A percentile compares a stretch with the other conserved stretches of the same genome.
Evolutionary conservation across 2,888 invertebrate species (phyloP).

Genomic region (Phlogophora meticulosa): DNA sequence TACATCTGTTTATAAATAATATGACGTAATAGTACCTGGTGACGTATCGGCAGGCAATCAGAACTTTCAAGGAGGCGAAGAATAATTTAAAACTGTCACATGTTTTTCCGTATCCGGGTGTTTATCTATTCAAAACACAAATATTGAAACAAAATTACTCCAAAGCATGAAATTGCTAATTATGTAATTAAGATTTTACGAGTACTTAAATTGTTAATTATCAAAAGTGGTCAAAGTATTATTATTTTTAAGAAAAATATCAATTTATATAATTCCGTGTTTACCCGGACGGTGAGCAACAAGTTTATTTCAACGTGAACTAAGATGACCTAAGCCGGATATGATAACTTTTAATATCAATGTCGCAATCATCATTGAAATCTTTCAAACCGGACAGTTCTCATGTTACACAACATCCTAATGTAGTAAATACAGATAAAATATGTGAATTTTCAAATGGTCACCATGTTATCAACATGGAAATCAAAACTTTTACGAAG

Average conservation of each 20-base stretch:
- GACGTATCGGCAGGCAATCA: too few relatives aligned
- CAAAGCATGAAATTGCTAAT: too few relatives aligned
- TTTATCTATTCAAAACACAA: too few relatives aligned
- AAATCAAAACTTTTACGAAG: neutral
- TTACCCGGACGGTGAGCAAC: constrained; percentile 1
- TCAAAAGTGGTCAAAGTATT: too few relatives aligned
- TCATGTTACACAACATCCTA: constrained; percentile 13
- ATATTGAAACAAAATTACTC: neutral
- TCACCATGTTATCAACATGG: neutral
- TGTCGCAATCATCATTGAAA: constrained; percentile 36
- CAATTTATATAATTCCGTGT: too few relatives aligned
- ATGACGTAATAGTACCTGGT: constrained; percentile 23
- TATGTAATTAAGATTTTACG: too few relatives aligned
- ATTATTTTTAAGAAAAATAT: too few relatives aligned
- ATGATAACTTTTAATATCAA: constrained; percentile 29
- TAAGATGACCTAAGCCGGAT: constrained; percentile 28
- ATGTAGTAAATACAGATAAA: constrained; percentile 23
- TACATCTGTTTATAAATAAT: constrained; percentile 92
- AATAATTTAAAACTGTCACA: too few relatives aligned
- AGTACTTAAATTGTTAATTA: too few relatives aligned
- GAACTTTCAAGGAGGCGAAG: too few relatives aligned
- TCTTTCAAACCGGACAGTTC: constrained; percentile 16
- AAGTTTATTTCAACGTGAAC: constrained; percentile 20
- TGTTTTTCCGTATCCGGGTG: too few relatives aligned
- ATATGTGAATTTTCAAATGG: neutral